Evolutionary conservation across 2,888 invertebrate species (phyloP), one percentile per base, ranked within the genome.

Genomic region (Bugulina stolonifera): DNA sequence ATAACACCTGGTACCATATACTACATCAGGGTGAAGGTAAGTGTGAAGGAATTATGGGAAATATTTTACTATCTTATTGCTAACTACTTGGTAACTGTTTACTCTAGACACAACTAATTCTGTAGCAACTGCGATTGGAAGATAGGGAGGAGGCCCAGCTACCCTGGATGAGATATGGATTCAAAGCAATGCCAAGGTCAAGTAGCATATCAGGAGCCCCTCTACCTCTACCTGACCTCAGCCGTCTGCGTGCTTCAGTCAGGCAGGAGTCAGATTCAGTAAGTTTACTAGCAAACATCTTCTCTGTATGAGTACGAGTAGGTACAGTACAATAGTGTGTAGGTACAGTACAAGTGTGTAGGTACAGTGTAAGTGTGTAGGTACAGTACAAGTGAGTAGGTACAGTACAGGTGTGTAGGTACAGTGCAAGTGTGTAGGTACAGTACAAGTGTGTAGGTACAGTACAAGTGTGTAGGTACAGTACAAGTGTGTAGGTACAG

Each of bases 11-110:
- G 64, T 18, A 32, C n/a, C 5, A 32, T 10, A 2, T 64, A 64
- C 27, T 64, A 64, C 34, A 64, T 64, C 64, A 27, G 64, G 14
- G 64, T 64, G 32, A 25, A 32, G 32, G 64, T 64, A 64, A 27
- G 64, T 64, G 43, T 43, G 43, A 10, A 10, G 18, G 18, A 43
- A 5, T 43, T 18, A 43, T 43, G 5, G 43, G 18, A 43, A 43
- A 43, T 43, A 43, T 43, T 43, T 43, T 18, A 43, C 43, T 43
- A 43, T 43, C 43, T 43, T 43, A 43, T 43, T 43, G 43, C 18
- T 43, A 18, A 43, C 5, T 43, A 43, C 18, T 18, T 43, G 18
- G 18, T 43, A 43, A 43, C n/a, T 43, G 18, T 43, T 10, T 43
- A 43, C 43, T 43, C 43, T n/a, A n/a, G n/a, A n/a, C n/a, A n/a